Percentiles rank a stretch among this genome's conserved stretches.
Conservation (phyloP, 2,797 vertebrate species). For the Spatula versicolor region DNA sequence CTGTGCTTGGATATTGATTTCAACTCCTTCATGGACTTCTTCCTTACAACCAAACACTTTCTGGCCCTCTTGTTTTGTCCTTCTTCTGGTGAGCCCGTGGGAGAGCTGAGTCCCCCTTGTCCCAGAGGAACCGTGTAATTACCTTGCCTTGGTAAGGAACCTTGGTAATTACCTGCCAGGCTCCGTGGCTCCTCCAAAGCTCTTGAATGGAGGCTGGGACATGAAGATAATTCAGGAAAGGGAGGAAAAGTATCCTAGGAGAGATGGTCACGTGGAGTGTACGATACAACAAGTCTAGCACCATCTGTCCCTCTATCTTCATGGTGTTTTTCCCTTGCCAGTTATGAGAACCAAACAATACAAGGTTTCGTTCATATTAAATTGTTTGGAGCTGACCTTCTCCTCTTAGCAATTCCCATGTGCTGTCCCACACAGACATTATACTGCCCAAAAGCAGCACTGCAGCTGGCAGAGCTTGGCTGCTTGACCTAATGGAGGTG, state of each 20-base stretch:
- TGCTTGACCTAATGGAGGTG: not conserved
- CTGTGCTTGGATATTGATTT: not conserved
- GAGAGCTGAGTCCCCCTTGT: not conserved
- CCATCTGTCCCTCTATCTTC: not conserved
- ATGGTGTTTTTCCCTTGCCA: not conserved
- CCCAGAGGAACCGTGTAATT: not conserved
- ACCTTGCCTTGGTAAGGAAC: not conserved
- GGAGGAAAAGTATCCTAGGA: not conserved
- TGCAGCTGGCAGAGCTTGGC: not conserved
- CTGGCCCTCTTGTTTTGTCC: not conserved
- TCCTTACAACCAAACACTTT: not conserved
- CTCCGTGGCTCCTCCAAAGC: not conserved
- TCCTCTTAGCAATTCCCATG: not conserved
- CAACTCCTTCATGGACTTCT: not conserved
- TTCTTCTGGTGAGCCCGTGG: not conserved
- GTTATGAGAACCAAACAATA: not conserved
- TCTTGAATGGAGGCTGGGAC: not conserved
- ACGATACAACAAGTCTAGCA: not conserved
- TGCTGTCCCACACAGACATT: not conserved
- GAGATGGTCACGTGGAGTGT: accelerated
- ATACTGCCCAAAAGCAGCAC: not conserved
- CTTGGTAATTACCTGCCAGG: not conserved
- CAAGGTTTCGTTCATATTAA: not conserved
- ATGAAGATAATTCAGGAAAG: not conserved
- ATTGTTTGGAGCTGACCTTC: not conserved